Base-by-base conservation (phyloP, 1,140 invertebrate genomes). In the Probaryconus sp. region DNA sequence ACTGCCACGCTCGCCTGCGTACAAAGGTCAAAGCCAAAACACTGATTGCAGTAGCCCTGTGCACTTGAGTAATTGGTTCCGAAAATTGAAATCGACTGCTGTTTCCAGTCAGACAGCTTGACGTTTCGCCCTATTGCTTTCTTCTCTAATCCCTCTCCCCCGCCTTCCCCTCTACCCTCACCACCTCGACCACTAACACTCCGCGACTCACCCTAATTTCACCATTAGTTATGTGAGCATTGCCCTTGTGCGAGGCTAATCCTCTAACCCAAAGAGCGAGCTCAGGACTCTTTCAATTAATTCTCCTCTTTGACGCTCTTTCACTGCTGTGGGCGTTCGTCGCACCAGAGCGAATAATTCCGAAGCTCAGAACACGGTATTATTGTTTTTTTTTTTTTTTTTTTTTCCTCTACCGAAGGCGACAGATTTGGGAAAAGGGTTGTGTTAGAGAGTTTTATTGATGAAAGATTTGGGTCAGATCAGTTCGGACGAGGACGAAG, bases 1-100 rank as follows among this genome's bases (percentile, higher is more conserved):
- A 65, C 55, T 55, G 65, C 56, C 60, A 65, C 61, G 67, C 55
- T 68, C 63, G 35, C 47, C 40, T 40, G 67, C 61, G 73, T 51
- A 76, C 73, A 76, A 76, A 76, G 73, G 73, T 76, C 73, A 76
- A 76, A 76, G 65, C 61, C 61, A 63, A 71, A 71, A 76, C 56
- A 71, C 61, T 68, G 73, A 76, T 76, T 76, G 73, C 56, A 51
- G n/a, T n/a, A n/a, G 58, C 11, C 58, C 17, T 45, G 61, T 35
- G 53, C 60, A 68, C 67, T 76, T 63, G 50, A 76, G 73, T 76
- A 76, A 76, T 76, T 76, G 67, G 61, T 63, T 56, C 33, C 67
- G 67, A 71, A 76, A 76, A 76, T 76, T 68, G 73, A 76, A 76
- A 71, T 63, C 73, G 53, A 67, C 60, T 76, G 37, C 18, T 42